Base-by-base conservation (phyloP, 2,888 invertebrate species). In the Macaria notata region DNA sequence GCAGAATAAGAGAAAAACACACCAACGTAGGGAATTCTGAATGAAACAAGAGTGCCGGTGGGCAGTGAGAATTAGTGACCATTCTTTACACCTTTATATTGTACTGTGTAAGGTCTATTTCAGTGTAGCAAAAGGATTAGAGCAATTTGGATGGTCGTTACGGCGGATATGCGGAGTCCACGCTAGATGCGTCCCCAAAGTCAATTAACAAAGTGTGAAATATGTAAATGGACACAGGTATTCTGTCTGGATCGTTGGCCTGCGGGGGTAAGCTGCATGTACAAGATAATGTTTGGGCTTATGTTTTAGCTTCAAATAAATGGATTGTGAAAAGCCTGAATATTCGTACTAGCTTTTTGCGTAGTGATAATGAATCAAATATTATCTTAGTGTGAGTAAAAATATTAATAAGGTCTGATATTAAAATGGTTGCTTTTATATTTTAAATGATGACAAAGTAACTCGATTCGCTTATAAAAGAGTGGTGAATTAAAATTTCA, bases 191-290 rank as follows among this genome's bases (percentile, higher is more conserved):
- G 68, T 72, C 68, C 68, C 69, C 70, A 72, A 81, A 79, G 76
- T 76, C 81, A 81, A 83, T 81, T 79, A 83, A 77, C 73, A 72
- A 72, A 73, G 76, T 79, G 83, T 82, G 79, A 83, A 84, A 84
- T 81, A 81, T 83, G 82, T 76, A 83, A 81, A 79, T 73, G 69
- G 69, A 74, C 65, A 67, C 52, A 64, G 59, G 46, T 42, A 56
- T 62, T 64, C 51, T 51, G 52, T 56, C 61, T 46, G 44, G 41
- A 41, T n/a, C 4, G 6, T n/a, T 19, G 19, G 19, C 19, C 19
- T 19, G 19, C 19, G 19, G 19, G 1, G 19, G 19, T 19, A 19
- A 19, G 19, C 19, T 19, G 19, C 19, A 41, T 39, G 39, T n/a
- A 41, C 41, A 8, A 41, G 41, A 9, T n/a, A 9, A 41, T 41